Percentiles rank a stretch among this genome's conserved stretches.
Evolutionary conservation across 2,797 vertebrate species (phyloP).

Genomic region (Petrocephalus schoutedeni): DNA sequence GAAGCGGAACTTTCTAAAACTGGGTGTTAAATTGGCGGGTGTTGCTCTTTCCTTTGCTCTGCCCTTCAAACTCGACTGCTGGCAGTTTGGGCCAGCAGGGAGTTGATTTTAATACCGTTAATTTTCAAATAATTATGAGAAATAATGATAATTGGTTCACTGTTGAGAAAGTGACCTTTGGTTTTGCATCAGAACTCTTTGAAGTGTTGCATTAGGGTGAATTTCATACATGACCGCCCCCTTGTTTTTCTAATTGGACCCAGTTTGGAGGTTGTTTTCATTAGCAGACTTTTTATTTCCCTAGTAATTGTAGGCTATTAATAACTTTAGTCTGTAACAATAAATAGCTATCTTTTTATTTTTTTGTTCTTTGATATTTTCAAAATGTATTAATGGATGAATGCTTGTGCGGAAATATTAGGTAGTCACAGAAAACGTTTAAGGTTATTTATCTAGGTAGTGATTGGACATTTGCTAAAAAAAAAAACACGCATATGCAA

Average conservation of each 20-base stretch:
- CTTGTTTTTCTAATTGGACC: conserved; percentile 8
- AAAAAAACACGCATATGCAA: neutral
- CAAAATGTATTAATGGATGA: neutral
- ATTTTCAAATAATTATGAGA: conserved; percentile 13
- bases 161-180: conserved; percentile 14
- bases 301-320: neutral
- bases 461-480: neutral
- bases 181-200: conserved; percentile 4
- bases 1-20: neutral
- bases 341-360: neutral
- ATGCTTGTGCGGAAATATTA: neutral
- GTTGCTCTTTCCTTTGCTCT: neutral
- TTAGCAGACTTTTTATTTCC: neutral
- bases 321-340: neutral
- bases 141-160: neutral
- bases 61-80: neutral
- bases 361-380: neutral
- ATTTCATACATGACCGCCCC: neutral
- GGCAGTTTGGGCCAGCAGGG: conserved; percentile 11
- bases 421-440: neutral
- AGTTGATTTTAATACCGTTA: conserved; percentile 11
- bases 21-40: neutral
- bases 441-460: neutral
- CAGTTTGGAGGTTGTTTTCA: conserved; percentile 3
- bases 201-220: neutral